Evolutionary conservation across 1,140 invertebrate genomes (phyloP), one percentile per base, ranked within the genome.

Genomic region (Diachasma alloeum): DNA sequence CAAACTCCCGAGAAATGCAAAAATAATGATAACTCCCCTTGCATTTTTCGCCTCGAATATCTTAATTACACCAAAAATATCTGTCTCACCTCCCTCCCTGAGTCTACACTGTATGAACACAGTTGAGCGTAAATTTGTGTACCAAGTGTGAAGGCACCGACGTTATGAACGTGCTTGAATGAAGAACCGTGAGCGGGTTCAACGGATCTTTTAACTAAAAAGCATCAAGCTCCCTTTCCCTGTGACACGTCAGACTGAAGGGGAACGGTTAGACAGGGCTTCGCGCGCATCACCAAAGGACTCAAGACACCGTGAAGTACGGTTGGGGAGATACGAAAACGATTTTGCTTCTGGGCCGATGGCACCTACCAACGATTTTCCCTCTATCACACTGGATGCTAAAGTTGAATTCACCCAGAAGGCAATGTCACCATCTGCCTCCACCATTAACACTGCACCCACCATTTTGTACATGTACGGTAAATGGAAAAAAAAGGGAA

Each of bases 241-340:
- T 73, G 39, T 44, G 37, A 70, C 37, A 24, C 53, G 26, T 17
- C 56, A 73, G 48, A 73, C 74, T 42, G 74, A 63, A 67, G 59
- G 24, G 44, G 44, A 19, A 11, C 13, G 36, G 44, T 46, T 63
- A 67, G 67, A 59, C 67, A 71, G 22, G 67, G 68, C 48, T 71
- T 69, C 19, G 68, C 19, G 39, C 44, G 68, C 59, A 26, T 63
- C 46, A 56, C 74, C 74, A 76, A 76, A 76, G 68, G 63, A 71
- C 67, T 76, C 66, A 76, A 76, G 74, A 71, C 74, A 76, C 46
- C 74, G 74, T 76, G 74, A 76, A 76, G 46, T 44, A 63, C 68
- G 74, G 42, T 76, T 76, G 67, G 19, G 36, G 26, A 37, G 67
- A 71, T 53, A 71, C 67, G 74, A 70, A 76, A 76, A 71, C 46